Conservation (phyloP, 2,797 vertebrate species). For the Enteromius fasciolatus region DNA sequence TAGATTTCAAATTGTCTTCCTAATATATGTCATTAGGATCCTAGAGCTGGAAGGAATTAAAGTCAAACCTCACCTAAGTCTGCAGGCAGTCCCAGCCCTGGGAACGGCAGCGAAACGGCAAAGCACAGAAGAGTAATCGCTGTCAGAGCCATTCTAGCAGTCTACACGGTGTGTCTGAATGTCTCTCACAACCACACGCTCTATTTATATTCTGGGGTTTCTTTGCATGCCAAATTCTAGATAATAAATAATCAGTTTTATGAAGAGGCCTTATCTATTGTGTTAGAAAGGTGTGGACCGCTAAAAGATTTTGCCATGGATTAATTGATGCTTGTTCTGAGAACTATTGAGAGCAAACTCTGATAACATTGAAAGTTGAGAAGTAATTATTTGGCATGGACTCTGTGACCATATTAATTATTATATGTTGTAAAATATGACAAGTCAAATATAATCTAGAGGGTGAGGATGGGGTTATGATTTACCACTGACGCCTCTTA, state of each 20-base stretch:
- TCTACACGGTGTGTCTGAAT: constrained; percentile 7
- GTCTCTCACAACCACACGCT: neutral
- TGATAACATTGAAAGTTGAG: constrained; percentile 33
- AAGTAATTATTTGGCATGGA: constrained; percentile 28
- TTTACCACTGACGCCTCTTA: neutral
- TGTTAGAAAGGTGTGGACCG: neutral
- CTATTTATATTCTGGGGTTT: constrained; percentile 37
- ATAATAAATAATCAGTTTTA: constrained; percentile 19
- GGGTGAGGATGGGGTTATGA: neutral
- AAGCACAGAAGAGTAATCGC: constrained; percentile 55
- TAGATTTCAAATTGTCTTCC: neutral
- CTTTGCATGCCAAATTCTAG: neutral
- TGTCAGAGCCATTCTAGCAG: constrained; percentile 58
- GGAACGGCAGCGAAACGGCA: constrained; percentile 56
- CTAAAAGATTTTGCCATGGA: neutral
- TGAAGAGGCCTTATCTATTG: constrained; percentile 9
- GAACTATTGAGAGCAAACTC: neutral
- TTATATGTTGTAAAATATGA: constrained; percentile 18
- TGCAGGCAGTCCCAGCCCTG: constrained; percentile 47
- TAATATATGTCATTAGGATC: neutral
- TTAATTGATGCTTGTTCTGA: neutral
- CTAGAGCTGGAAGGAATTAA: neutral
- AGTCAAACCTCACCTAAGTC: constrained; percentile 56
- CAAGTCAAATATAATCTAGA: constrained; percentile 18
- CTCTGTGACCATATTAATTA: constrained; percentile 18